A percentile compares a stretch with the other conserved stretches of the same genome.
These are phyloP conservation scores for Ooceraea biroi DNA, from an alignment of 1,140 invertebrate species.

Conservation along the genomic window DNA sequence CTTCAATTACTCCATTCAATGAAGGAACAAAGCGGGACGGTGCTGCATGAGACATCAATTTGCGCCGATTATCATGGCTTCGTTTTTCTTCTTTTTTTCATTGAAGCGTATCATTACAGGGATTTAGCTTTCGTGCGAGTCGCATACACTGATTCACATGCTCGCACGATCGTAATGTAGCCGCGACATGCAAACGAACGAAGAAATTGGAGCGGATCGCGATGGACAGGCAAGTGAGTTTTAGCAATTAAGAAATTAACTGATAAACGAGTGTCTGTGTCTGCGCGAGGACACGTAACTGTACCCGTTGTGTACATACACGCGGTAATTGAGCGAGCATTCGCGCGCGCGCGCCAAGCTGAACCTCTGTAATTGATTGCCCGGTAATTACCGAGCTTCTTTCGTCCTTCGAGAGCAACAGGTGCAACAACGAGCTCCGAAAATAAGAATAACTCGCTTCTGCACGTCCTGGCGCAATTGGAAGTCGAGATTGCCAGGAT, in stretches of 20 bases:
- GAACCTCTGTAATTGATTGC: conserved; percentile 72
- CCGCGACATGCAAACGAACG: conserved; percentile 42
- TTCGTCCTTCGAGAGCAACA: conserved; percentile 67
- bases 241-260: conserved; percentile 69
- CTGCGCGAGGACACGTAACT: conserved; percentile 10
- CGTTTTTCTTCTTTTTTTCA: conserved; percentile 30
- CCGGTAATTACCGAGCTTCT: conserved; percentile 66
- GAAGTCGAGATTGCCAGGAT: conserved; percentile 24
- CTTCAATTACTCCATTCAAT: neutral
- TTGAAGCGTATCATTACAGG: conserved; percentile 17
- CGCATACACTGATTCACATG: conserved; percentile 4
- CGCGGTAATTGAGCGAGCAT: conserved; percentile 23
- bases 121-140: conserved; percentile 42
- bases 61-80: conserved; percentile 23
- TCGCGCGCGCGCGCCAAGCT: conserved; percentile 29
- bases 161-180: conserved; percentile 29
- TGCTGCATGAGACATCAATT: conserved; percentile 7
- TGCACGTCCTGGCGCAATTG: conserved; percentile 3
- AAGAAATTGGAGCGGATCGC: conserved; percentile 41
- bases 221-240: conserved; percentile 53
- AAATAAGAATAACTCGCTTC: conserved; percentile 66
- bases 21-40: conserved; percentile 15
- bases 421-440: conserved; percentile 64
- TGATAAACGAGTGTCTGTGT: conserved; percentile 55
- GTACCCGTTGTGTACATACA: neutral